Conservation (phyloP, 2,797 vertebrate species). For the Poeciliopsis paucimaculata region DNA sequence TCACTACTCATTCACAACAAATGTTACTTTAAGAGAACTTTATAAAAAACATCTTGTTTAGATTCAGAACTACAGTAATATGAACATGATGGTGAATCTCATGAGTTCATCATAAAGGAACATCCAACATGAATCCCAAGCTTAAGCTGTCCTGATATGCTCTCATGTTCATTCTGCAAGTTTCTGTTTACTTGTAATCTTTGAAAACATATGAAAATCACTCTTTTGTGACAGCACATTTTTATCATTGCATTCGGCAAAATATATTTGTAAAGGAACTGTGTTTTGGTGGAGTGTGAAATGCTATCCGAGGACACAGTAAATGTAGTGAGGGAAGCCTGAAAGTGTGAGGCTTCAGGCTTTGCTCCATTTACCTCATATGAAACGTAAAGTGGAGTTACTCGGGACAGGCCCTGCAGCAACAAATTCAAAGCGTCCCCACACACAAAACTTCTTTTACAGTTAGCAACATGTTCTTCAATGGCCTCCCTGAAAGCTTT, state of each 20-base stretch:
- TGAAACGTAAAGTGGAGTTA: background rate
- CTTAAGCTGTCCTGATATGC: background rate
- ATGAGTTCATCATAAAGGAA: background rate
- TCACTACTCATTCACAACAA: background rate
- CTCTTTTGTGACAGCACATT: background rate
- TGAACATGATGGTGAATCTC: background rate
- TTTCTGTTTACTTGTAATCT: background rate
- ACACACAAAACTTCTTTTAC: conserved; percentile 17
- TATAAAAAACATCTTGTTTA: background rate
- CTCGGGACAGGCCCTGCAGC: background rate
- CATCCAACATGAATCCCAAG: background rate
- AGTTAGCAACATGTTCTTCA: conserved; percentile 32
- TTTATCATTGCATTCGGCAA: background rate
- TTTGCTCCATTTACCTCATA: conserved; percentile 2
- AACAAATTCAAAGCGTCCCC: conserved; percentile 18
- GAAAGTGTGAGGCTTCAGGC: background rate
- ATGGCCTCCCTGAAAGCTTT: conserved; percentile 44
- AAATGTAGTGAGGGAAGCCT: background rate
- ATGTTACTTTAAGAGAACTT: background rate
- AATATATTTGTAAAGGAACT: background rate
- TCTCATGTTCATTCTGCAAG: background rate
- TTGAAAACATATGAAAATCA: no score
- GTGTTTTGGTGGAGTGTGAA: no score
- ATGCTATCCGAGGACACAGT: background rate
- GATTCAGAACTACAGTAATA: background rate